A percentile compares a stretch with the other conserved stretches of the same genome.
Conservation (phyloP, 53 echinoderm and acorn worm species). For the Mesocentrotus franciscanus region DNA sequence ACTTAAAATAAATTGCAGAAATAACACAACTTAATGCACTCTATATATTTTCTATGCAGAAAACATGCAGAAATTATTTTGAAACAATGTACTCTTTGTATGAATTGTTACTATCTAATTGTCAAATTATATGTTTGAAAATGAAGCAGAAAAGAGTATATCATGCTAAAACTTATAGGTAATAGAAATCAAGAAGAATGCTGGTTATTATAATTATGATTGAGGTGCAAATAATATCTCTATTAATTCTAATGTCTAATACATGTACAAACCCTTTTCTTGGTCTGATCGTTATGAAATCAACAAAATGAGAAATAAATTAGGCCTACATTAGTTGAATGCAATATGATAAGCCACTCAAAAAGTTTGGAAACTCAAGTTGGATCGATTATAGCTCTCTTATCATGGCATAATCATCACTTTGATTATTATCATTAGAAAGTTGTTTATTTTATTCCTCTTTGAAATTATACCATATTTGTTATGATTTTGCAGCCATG, state of each 20-base stretch:
- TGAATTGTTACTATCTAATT: background rate
- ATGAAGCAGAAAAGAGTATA: background rate
- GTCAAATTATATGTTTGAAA: background rate
- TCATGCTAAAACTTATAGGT: background rate
- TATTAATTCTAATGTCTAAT: background rate
- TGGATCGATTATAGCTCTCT: no score
- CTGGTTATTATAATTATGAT: background rate
- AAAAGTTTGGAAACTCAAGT: background rate
- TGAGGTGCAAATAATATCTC: background rate
- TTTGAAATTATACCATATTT: no score
- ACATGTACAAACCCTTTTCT: conserved; percentile 40
- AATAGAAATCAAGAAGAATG: background rate
- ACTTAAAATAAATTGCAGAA: background rate
- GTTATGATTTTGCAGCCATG: no score
- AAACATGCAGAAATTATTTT: background rate
- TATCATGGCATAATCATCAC: no score
- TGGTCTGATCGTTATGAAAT: conserved; percentile 17
- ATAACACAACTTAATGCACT: background rate
- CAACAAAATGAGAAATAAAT: conserved; percentile 13
- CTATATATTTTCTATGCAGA: background rate
- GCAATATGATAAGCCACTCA: background rate
- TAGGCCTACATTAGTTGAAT: background rate
- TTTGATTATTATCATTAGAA: no score
- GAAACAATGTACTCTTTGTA: background rate
- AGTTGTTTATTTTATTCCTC: no score